phyloP scores from a whole-genome alignment of 2,888 invertebrate genomes.

The Epinotia ramella region DNA sequence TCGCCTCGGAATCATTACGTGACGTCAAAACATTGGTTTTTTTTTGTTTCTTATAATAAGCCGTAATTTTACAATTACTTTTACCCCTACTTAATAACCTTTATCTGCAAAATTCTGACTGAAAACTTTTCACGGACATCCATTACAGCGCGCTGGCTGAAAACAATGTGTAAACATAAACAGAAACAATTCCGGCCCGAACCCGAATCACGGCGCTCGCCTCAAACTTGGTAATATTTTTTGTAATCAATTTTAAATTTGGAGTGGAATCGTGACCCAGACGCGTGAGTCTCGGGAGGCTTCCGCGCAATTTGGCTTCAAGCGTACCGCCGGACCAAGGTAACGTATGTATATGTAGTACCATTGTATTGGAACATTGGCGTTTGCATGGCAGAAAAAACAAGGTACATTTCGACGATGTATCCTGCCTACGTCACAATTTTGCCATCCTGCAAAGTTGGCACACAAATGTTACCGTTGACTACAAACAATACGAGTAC shows the following conservation, averaged over 20 bases:
- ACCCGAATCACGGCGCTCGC: constrained; percentile 39
- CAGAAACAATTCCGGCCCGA: constrained; percentile 36
- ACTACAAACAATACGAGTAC: no score
- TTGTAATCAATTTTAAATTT: constrained; percentile 80
- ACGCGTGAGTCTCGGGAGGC: constrained; percentile 69
- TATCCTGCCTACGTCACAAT: no score
- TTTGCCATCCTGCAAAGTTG: no score
- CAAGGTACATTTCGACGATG: no score
- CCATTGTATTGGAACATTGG: constrained; percentile 19
- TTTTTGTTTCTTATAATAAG: not conserved
- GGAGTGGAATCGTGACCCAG: constrained; percentile 76
- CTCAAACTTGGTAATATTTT: constrained; percentile 55
- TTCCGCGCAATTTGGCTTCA: constrained; percentile 65
- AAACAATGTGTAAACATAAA: constrained; percentile 35
- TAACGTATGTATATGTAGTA: constrained; percentile 25
- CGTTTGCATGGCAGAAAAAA: not conserved
- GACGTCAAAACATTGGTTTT: not conserved
- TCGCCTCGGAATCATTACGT: no score
- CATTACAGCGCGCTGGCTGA: constrained; percentile 27
- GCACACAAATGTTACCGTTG: no score
- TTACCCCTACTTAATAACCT: not conserved
- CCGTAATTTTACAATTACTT: no score
- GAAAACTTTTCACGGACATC: constrained; percentile 30
- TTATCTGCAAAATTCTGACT: not conserved
- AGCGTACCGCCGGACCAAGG: constrained; percentile 45